A percentile compares a stretch with the other conserved stretches of the same genome.
Evolutionary conservation across 2,113 vertebrate species (phyloP).

Genomic region (Mystacornis crossleyi): DNA sequence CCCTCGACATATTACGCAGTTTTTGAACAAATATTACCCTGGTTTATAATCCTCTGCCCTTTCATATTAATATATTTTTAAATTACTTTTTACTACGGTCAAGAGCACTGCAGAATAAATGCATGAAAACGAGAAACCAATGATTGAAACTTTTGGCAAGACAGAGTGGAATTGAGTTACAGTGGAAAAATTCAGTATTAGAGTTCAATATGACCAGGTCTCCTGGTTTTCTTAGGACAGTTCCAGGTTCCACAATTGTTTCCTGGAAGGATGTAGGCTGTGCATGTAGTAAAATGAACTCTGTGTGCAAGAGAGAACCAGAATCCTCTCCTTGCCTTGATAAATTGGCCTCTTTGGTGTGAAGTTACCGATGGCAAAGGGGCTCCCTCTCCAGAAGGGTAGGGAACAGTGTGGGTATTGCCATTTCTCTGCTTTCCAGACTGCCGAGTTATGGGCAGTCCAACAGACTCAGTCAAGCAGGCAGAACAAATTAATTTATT

Average conservation of each 20-base stretch:
- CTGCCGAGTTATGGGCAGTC: background rate
- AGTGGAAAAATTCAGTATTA: conserved; percentile 71
- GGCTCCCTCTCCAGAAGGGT: background rate
- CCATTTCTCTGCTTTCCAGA: background rate
- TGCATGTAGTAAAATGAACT: background rate
- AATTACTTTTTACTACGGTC: background rate
- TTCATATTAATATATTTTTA: background rate
- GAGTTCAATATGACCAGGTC: conserved; percentile 45
- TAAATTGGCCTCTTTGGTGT: background rate
- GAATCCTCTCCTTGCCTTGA: background rate
- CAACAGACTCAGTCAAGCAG: background rate
- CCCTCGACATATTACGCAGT: background rate
- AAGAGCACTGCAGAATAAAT: background rate
- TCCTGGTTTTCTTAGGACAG: conserved; percentile 40
- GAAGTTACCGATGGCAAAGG: background rate
- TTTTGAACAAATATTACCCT: background rate
- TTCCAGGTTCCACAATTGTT: conserved; percentile 56
- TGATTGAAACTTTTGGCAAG: conserved; percentile 64
- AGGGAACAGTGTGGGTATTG: background rate
- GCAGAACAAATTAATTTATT: conserved; percentile 36
- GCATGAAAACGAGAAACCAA: conserved; percentile 15
- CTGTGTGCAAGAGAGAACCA: background rate
- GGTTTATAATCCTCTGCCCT: background rate
- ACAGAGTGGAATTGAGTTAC: conserved; percentile 54
- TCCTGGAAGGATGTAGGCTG: conserved; percentile 17